Percentiles rank a stretch among this genome's conserved stretches.
Evolutionary conservation across 2,888 invertebrate species (phyloP).

Genomic region (Glaucopsyche alexis): DNA sequence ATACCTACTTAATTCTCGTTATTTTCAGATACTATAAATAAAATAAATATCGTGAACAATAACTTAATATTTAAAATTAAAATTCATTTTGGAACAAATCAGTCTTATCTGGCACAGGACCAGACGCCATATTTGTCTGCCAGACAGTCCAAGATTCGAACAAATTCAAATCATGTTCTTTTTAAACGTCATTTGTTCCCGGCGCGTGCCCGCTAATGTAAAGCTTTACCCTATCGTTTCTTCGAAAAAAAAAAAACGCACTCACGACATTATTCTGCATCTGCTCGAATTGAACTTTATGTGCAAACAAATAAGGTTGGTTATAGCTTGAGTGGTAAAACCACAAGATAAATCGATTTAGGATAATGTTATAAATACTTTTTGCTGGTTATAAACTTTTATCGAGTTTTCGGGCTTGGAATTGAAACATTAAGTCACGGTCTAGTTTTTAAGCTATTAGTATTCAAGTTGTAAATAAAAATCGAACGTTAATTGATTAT

Average conservation of each 20-base stretch:
- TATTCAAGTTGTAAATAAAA: neutral
- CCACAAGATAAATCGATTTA: constrained; percentile 38
- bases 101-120: constrained; percentile 59
- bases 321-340: constrained; percentile 42
- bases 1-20: too few species aligned
- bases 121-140: constrained; percentile 67
- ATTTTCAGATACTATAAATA: too few species aligned
- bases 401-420: constrained; percentile 65
- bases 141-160: constrained; percentile 69
- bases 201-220: constrained; percentile 77
- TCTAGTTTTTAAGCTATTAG: constrained; percentile 20
- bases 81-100: constrained; percentile 18
- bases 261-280: neutral
- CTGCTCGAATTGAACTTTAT: neutral
- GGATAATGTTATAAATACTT: constrained; percentile 64
- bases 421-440: constrained; percentile 63
- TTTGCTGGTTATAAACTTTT: constrained; percentile 63
- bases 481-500: constrained; percentile 14
- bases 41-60: neutral
- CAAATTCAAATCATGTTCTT: constrained; percentile 67
- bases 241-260: neutral
- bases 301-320: constrained; percentile 39
- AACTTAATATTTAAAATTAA: neutral
- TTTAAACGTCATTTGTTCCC: constrained; percentile 73
- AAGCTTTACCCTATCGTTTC: constrained; percentile 55